Percentiles rank a stretch among this genome's conserved stretches.
These are phyloP conservation scores for Anthonomus grandis DNA, from an alignment of 1,140 invertebrate genomes.

Conservation along the genomic window DNA sequence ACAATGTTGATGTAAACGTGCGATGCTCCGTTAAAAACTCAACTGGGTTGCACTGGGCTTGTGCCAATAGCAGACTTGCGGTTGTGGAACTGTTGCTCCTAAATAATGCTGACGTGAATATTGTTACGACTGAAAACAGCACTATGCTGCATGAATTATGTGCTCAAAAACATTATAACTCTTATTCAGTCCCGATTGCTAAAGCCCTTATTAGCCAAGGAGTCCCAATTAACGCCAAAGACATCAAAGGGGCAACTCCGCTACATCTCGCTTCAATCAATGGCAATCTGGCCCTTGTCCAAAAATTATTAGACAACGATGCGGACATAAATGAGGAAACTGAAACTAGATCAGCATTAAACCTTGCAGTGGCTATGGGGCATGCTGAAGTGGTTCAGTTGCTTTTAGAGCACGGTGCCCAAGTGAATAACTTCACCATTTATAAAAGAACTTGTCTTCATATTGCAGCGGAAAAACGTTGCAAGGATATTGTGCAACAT, in stretches of 20 bases:
- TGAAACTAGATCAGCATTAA: background rate
- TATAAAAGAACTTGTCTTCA: background rate
- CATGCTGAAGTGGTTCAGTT: background rate
- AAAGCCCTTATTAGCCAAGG: background rate
- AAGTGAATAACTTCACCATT: background rate
- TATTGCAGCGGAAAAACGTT: background rate
- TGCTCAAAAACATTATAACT: background rate
- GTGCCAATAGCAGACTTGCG: background rate
- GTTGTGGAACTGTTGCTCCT: background rate
- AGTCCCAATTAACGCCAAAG: background rate
- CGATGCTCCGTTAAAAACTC: background rate
- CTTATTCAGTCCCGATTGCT: background rate
- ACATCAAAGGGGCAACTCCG: background rate
- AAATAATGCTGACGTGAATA: background rate
- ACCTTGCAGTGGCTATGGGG: background rate
- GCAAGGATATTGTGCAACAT: background rate
- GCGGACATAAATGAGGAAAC: background rate
- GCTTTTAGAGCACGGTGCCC: background rate
- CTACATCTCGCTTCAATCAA: background rate
- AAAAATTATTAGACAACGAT: background rate
- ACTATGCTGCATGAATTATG: background rate
- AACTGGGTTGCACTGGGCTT: background rate
- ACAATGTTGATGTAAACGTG: background rate
- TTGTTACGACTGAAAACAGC: background rate
- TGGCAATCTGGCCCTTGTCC: background rate